These are phyloP conservation scores for Pitta sordida DNA, from an alignment of 2,113 vertebrate species.

Conservation along the genomic window DNA sequence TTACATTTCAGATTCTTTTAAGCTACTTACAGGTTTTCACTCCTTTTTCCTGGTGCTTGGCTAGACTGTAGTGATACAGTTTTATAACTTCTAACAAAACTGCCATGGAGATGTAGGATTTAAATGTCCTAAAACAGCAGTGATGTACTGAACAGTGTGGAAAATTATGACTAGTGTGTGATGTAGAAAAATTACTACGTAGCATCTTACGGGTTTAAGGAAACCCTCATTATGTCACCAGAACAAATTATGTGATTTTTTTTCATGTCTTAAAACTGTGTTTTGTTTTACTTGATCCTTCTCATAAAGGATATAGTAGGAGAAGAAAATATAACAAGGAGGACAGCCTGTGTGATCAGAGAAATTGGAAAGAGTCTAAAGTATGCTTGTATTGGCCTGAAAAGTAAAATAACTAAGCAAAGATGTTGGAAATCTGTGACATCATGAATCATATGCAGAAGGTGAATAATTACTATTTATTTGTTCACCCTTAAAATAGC, in stretches of 20 bases:
- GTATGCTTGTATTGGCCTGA: neutral
- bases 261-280: neutral
- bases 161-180: neutral
- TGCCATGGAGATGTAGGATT: neutral
- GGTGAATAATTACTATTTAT: neutral
- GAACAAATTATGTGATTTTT: neutral
- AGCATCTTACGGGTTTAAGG: neutral
- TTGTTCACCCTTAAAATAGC: neutral
- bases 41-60: neutral
- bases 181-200: neutral
- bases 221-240: neutral
- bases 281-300: neutral
- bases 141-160: rapidly evolving
- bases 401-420: neutral
- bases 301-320: neutral
- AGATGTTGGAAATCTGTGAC: neutral
- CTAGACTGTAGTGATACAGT: neutral
- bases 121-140: neutral
- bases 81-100: neutral
- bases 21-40: neutral
- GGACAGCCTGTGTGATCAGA: neutral
- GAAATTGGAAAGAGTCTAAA: neutral
- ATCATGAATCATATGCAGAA: neutral
- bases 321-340: neutral
- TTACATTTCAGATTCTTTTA: neutral